A percentile compares a stretch with the other conserved stretches of the same genome.
Conservation (phyloP, 2,797 vertebrate species). For the Buphagus erythrorhynchus region DNA sequence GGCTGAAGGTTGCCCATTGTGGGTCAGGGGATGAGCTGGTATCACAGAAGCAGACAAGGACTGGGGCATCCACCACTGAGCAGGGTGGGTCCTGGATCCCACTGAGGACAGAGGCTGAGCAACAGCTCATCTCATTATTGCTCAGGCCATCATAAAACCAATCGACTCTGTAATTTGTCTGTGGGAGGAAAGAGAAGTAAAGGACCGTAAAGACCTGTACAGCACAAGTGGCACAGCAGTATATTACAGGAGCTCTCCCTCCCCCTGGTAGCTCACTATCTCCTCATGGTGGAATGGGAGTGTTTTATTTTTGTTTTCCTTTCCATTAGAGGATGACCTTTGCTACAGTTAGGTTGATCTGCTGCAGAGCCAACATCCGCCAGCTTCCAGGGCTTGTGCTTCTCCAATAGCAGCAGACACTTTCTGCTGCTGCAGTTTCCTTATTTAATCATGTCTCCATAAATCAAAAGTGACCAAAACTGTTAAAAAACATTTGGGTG, state of each 20-base stretch:
- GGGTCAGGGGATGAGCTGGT: not conserved
- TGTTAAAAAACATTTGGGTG: conserved; percentile 30
- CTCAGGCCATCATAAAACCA: not conserved
- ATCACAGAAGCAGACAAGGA: not conserved
- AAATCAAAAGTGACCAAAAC: conserved; percentile 38
- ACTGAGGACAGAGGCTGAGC: fast-evolving
- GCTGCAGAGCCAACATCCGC: conserved; percentile 11
- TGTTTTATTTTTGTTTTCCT: conserved; percentile 64
- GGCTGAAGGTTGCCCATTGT: not conserved
- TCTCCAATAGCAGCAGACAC: not conserved
- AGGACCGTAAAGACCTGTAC: not conserved
- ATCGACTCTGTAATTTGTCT: not conserved
- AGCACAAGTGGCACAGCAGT: not conserved
- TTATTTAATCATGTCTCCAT: conserved; percentile 24
- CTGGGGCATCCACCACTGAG: too few species aligned
- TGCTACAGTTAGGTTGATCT: not conserved
- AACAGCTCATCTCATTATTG: not conserved
- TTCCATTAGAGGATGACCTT: conserved; percentile 58
- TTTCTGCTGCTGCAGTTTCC: not conserved
- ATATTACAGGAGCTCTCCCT: not conserved
- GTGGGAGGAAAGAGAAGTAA: conserved; percentile 6
- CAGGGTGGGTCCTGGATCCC: not conserved
- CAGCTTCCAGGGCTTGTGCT: not conserved
- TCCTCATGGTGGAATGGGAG: conserved; percentile 1
- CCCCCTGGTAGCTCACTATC: conserved; percentile 40